Evolutionary conservation across 2,888 invertebrate genomes (phyloP).

Genomic region (Rapana venosa): DNA sequence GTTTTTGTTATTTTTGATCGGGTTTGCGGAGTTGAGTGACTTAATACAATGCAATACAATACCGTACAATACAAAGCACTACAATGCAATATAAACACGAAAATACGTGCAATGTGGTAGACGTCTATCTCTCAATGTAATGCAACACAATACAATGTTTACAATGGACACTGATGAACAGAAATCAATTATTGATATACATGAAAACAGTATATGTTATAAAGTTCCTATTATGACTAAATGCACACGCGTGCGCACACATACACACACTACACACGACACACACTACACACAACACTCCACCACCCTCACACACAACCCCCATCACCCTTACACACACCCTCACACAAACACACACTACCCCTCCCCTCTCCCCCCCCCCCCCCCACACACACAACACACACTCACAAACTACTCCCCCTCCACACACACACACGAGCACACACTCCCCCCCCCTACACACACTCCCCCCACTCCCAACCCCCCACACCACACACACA

Average conservation of each 20-base stretch:
- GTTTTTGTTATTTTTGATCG: too few relatives aligned
- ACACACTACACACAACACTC: not conserved
- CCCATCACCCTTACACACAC: conserved; percentile 4
- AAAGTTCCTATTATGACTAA: not conserved
- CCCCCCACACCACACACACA: too few relatives aligned
- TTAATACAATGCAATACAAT: not conserved
- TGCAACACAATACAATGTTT: not conserved
- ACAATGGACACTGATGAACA: not conserved
- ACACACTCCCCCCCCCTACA: too few relatives aligned
- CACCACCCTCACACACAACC: conserved; percentile 1
- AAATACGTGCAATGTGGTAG: not conserved
- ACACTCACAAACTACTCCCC: too few relatives aligned
- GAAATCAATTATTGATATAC: not conserved
- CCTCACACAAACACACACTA: not conserved
- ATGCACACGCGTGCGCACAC: not conserved
- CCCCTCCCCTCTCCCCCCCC: too few relatives aligned
- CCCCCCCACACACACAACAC: too few relatives aligned
- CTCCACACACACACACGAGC: too few relatives aligned
- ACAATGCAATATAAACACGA: not conserved
- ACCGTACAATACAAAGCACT: not conserved
- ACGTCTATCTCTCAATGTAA: not conserved
- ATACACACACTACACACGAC: not conserved
- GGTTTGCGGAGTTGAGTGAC: too few relatives aligned
- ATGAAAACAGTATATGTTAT: not conserved
- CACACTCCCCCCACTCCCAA: too few relatives aligned